phyloP scores from a whole-genome alignment of 2,113 vertebrate species.

The Ceyx margarethae region DNA sequence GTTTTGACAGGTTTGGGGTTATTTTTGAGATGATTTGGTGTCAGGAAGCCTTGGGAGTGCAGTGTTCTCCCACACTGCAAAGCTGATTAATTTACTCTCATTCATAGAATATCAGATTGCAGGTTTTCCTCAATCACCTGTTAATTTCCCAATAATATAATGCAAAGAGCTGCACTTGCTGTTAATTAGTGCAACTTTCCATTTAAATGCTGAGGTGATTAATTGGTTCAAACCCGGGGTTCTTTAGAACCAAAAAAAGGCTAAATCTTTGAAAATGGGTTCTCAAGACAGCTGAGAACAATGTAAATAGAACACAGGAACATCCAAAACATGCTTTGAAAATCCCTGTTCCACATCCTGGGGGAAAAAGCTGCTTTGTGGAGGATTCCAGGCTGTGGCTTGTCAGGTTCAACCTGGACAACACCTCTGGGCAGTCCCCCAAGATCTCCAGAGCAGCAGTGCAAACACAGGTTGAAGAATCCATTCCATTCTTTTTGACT shows the following conservation, averaged over 20 bases:
- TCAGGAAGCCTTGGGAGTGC: not conserved
- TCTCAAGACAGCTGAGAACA: not conserved
- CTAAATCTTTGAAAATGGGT: not conserved
- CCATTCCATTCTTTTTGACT: not conserved
- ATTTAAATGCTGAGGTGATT: not conserved
- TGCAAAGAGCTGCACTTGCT: not conserved
- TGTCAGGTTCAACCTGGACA: accelerated
- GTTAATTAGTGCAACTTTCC: not conserved
- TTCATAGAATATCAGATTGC: not conserved
- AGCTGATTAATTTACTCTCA: not conserved
- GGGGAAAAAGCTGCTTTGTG: not conserved
- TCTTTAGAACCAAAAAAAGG: not conserved
- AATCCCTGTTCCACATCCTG: not conserved
- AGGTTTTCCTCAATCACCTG: not conserved
- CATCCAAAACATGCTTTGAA: not conserved
- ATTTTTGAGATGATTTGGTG: not conserved
- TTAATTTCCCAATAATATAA: not conserved
- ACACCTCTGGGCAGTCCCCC: not conserved
- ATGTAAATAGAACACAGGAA: accelerated
- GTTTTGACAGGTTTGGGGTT: too few relatives aligned
- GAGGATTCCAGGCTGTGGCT: not conserved
- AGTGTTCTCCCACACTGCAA: not conserved
- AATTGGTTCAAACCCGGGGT: not conserved
- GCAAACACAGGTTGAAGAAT: not conserved
- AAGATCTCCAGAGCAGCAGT: not conserved